Conservation (phyloP, 2,888 invertebrate genomes). For the Maniola hyperantus region DNA sequence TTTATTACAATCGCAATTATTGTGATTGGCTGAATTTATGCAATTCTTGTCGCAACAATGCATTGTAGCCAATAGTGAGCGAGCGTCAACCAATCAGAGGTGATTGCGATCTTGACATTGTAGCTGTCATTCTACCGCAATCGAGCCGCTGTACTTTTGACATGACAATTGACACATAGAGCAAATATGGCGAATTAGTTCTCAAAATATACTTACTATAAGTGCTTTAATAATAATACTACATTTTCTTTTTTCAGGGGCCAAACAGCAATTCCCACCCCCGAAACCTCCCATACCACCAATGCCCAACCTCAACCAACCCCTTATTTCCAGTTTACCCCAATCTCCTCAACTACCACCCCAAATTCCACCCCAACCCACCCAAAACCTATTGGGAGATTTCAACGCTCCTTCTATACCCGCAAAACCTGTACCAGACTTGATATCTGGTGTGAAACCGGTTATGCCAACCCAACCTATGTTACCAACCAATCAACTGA, state of each 20-base stretch:
- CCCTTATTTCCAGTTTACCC: conserved; percentile 46
- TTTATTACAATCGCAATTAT: too few relatives aligned
- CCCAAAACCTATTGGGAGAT: conserved; percentile 57
- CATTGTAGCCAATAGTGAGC: too few relatives aligned
- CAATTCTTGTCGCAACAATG: too few relatives aligned
- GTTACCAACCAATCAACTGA: conserved; percentile 33
- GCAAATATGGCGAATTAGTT: too few relatives aligned
- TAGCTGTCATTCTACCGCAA: too few relatives aligned
- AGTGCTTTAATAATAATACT: too few relatives aligned
- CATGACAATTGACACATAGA: too few relatives aligned
- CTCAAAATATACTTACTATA: too few relatives aligned
- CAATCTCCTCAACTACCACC: conserved; percentile 7
- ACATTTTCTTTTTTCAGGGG: conserved; percentile 41
- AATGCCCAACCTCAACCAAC: conserved; percentile 57
- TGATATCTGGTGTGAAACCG: conserved; percentile 68
- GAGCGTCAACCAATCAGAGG: too few relatives aligned
- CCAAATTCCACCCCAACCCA: conserved; percentile 37
- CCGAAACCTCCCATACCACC: conserved; percentile 71
- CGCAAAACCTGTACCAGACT: conserved; percentile 60
- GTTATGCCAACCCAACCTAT: conserved; percentile 36
- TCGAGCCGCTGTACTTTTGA: too few relatives aligned
- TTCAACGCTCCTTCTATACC: conserved; percentile 48
- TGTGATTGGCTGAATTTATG: too few relatives aligned
- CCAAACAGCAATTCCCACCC: conserved; percentile 64
- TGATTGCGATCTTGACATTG: too few relatives aligned